phyloP scores from a whole-genome alignment of 2,797 vertebrate species.

The Macroramphosus scolopax region DNA sequence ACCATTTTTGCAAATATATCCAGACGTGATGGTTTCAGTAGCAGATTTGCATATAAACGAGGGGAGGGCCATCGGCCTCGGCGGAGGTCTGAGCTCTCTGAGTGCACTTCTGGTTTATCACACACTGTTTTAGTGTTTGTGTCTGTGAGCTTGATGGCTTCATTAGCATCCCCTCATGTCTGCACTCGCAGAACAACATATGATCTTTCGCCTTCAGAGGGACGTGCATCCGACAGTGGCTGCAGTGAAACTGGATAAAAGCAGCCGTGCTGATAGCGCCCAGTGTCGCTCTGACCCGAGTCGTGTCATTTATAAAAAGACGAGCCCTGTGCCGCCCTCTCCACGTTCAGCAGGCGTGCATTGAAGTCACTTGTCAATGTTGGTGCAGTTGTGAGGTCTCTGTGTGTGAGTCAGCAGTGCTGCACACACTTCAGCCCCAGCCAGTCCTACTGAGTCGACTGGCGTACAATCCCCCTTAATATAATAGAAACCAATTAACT shows the following conservation, averaged over 20 bases:
- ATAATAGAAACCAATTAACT: slow-evolving; percentile 77
- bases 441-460: slow-evolving; percentile 48
- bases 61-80: no score
- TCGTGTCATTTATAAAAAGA: slow-evolving; percentile 41
- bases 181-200: no score
- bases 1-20: no score
- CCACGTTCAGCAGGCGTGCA: slow-evolving; percentile 45
- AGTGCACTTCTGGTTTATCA: no score
- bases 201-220: slow-evolving; percentile 6
- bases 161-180: no score
- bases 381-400: slow-evolving; percentile 43
- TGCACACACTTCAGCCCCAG: slow-evolving; percentile 47
- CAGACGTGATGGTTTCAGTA: no score
- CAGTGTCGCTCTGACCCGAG: slow-evolving; percentile 40
- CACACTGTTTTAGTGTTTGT: no score
- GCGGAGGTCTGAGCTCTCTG: no score
- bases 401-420: slow-evolving; percentile 57
- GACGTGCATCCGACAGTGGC: slow-evolving; percentile 6
- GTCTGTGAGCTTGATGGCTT: neutral
- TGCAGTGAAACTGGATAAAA: slow-evolving; percentile 28
- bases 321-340: slow-evolving; percentile 23
- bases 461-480: slow-evolving; percentile 60
- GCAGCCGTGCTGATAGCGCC: slow-evolving; percentile 35
- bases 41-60: no score
- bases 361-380: slow-evolving; percentile 59